A percentile compares a stretch with the other conserved stretches of the same genome.
Conservation (phyloP, 2,797 vertebrate genomes). For the Megaceryle alcyon region DNA sequence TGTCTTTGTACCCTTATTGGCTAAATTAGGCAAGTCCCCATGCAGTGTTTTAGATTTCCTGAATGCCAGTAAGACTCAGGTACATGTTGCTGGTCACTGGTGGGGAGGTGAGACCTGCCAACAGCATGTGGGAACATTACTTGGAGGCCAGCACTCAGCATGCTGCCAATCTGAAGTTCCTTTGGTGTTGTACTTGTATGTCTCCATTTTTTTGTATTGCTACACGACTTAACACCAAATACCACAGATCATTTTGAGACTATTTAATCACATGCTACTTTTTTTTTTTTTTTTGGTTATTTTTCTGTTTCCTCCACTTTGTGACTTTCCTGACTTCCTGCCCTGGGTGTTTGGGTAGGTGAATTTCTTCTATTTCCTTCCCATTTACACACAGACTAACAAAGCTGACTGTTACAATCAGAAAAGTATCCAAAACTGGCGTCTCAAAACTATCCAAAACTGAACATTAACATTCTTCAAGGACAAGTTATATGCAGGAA, state of each 20-base stretch:
- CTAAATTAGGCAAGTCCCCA: not conserved
- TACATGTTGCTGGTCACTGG: rapidly evolving
- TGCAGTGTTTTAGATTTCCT: not conserved
- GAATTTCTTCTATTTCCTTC: not conserved
- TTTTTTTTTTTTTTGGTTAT: too few relatives aligned
- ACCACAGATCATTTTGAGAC: not conserved
- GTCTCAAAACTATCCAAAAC: not conserved
- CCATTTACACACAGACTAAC: not conserved
- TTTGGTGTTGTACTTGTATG: not conserved
- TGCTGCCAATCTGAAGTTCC: not conserved
- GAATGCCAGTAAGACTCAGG: not conserved
- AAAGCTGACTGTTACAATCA: not conserved
- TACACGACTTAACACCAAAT: not conserved
- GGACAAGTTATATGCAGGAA: not conserved
- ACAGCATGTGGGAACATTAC: rapidly evolving
- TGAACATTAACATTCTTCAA: not conserved
- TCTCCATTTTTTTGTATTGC: not conserved
- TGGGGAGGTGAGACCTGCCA: not conserved
- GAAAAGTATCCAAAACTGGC: not conserved
- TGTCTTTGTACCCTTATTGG: not conserved
- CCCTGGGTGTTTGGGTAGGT: not conserved
- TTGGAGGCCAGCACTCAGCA: not conserved
- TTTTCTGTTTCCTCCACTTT: not conserved
- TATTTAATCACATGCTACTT: not conserved
- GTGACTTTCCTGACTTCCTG: not conserved